Base-by-base conservation (phyloP, 2,113 vertebrate species). In the Scomber colias region DNA sequence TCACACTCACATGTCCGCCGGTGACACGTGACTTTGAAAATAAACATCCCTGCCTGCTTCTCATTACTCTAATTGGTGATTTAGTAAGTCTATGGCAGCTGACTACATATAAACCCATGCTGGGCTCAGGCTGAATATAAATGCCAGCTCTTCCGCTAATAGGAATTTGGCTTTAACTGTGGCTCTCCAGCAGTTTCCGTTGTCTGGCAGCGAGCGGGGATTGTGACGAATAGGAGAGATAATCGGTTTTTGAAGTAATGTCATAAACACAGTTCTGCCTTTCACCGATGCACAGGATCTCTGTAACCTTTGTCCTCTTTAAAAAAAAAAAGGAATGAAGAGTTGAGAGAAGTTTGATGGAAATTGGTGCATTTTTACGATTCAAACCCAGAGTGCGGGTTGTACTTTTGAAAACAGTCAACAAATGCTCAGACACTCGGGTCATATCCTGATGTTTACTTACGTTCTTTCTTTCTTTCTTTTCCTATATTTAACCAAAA, bases 51-150 rank as follows among this genome's bases (percentile, higher is more conserved):
- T 6, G 71, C 70, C 86, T 91, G 89, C 75, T 89, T 77, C 78
- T 84, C 67, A 72, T 87, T 87, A 74, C 51, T 35, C 64, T 84
- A 88, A 86, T 69, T 88, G 90, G 65, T 72, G 66, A 77, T 78
- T 82, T 77, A 81, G 71, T 71, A 51, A 82, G 81, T 80, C 64
- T 71, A 21, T 74, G 83, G 82, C 87, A 86, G 83, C 78, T 70
- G 77, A 76, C 65, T 71, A 64, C 68, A 75, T 46, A 74, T 78
- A 59, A 81, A 71, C 54, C 35, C 89, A 64, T 3, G 63, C 73
- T 82, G 74, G 31, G 67, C 60, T 77, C 57, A 0, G 62, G 72
- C 50, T 54, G 64, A 73, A 81, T 21, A 65, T 6, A 71, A 86
- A 85, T 11, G 40, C 75, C 51, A 66, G 71, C 68, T 84, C 75